Evolutionary conservation across 1,140 invertebrate genomes (phyloP).

Genomic region (Orchesella cincta): DNA sequence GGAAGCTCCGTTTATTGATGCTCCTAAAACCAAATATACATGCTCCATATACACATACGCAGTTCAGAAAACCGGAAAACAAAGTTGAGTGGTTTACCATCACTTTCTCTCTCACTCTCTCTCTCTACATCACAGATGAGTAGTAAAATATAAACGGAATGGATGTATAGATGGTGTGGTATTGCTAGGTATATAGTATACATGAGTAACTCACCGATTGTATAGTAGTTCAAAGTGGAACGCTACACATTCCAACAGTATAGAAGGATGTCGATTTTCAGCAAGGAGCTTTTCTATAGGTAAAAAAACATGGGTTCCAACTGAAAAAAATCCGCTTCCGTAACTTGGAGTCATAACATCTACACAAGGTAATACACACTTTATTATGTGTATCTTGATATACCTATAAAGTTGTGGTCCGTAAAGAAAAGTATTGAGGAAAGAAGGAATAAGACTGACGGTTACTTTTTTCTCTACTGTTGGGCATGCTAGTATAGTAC

Average conservation of each 20-base stretch:
- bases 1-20: background rate
- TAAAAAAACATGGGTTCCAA: background rate
- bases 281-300: too few species aligned
- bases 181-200: too few species aligned
- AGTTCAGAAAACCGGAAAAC: background rate
- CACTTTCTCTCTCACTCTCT: background rate
- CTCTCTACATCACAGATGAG: background rate
- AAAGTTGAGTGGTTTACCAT: slow-evolving; percentile 4
- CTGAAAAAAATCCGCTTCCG: background rate
- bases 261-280: background rate
- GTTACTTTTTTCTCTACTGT: background rate
- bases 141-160: too few species aligned
- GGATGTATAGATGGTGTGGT: too few species aligned
- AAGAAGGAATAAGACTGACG: background rate
- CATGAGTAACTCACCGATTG: too few species aligned
- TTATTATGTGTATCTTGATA: too few species aligned
- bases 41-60: background rate
- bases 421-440: too few species aligned
- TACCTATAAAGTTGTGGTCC: too few species aligned
- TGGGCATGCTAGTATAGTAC: background rate
- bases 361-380: background rate
- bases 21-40: background rate
- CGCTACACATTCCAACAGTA: too few species aligned
- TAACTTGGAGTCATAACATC: background rate
- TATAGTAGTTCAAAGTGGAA: too few species aligned